These are phyloP conservation scores for Dusona sp. DNA, from an alignment of 2,888 invertebrate genomes.

Conservation along the genomic window DNA sequence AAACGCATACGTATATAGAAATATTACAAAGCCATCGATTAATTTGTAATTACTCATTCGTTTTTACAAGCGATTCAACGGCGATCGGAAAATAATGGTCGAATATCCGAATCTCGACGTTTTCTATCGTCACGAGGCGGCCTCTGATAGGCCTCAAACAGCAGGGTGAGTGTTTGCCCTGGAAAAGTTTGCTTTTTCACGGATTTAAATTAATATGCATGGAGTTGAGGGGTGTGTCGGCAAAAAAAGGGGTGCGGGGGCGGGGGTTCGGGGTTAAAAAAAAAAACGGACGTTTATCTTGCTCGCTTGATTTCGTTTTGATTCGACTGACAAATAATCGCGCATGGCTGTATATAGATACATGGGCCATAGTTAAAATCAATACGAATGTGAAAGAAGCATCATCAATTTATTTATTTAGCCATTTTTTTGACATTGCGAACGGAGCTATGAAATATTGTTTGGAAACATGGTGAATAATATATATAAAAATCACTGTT, in stretches of 20 bases:
- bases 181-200: constrained; percentile 79
- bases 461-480: background rate
- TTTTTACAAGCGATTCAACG: constrained; percentile 79
- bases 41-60: constrained; percentile 80
- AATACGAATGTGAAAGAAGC: background rate
- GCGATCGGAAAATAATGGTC: constrained; percentile 83
- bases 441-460: background rate
- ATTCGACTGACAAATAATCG: constrained; percentile 82
- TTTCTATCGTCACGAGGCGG: constrained; percentile 52
- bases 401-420: constrained; percentile 7
- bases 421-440: background rate
- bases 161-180: constrained; percentile 65
- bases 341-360: constrained; percentile 48
- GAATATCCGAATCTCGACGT: constrained; percentile 57
- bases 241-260: constrained; percentile 5
- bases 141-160: constrained; percentile 40
- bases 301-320: constrained; percentile 84
- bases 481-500: background rate
- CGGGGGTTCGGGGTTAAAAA: constrained; percentile 4
- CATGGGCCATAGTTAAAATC: constrained; percentile 24
- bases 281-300: constrained; percentile 82
- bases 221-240: constrained; percentile 74
- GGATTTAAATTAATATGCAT: constrained; percentile 85
- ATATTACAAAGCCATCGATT: constrained; percentile 68
- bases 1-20: background rate